Evolutionary conservation across 2,888 invertebrate genomes (phyloP).

Genomic region (Platycheirus albimanus): DNA sequence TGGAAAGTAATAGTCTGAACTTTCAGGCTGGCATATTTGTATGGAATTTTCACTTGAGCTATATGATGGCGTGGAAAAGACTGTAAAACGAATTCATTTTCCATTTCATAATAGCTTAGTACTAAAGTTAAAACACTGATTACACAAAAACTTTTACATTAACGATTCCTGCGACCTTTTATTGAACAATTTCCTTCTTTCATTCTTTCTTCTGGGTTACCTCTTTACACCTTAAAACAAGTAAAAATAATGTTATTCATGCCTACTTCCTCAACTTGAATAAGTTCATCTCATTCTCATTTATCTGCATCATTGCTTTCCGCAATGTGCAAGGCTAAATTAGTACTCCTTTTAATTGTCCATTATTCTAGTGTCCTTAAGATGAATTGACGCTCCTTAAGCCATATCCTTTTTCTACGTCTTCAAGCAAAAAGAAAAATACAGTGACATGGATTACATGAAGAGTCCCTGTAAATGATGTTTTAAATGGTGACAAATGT

Average conservation of each 20-base stretch:
- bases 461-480: constrained; percentile 22
- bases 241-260: neutral
- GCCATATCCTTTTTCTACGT: neutral
- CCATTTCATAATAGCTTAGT: too few relatives aligned
- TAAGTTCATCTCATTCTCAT: constrained; percentile 7
- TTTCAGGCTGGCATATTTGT: too few relatives aligned
- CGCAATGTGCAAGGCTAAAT: neutral
- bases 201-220: too few relatives aligned
- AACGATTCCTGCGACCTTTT: too few relatives aligned
- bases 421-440: neutral
- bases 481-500: constrained; percentile 55
- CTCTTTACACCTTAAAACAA: too few relatives aligned
- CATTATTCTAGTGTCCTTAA: constrained; percentile 32
- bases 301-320: neutral
- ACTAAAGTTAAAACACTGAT: too few relatives aligned
- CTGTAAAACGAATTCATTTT: too few relatives aligned
- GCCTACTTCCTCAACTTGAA: neutral
- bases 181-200: too few relatives aligned
- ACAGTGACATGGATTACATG: neutral
- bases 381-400: constrained; percentile 31
- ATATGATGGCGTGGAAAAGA: too few relatives aligned
- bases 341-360: constrained; percentile 35
- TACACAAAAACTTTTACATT: too few relatives aligned
- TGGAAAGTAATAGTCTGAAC: too few relatives aligned
- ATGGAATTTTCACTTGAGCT: too few relatives aligned